A percentile compares a stretch with the other conserved stretches of the same genome.
Evolutionary conservation across 2,113 vertebrate genomes (phyloP).

Genomic region (Seriola dumerili): DNA sequence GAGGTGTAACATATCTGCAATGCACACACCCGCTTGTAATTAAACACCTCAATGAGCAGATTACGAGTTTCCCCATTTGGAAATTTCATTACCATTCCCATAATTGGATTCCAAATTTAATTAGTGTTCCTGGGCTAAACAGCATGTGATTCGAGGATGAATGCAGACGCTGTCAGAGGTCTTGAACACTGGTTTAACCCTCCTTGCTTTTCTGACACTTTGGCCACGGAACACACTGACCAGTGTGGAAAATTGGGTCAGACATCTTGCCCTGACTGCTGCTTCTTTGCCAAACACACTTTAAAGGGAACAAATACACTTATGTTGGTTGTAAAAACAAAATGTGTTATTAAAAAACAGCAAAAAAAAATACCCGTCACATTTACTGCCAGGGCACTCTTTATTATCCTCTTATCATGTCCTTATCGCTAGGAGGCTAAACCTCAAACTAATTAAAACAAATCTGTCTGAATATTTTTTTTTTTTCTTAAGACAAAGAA

Average conservation of each 20-base stretch:
- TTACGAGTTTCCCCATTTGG: slow-evolving; percentile 87
- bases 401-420: neutral
- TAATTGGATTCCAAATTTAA: slow-evolving; percentile 89
- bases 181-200: slow-evolving; percentile 51
- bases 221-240: slow-evolving; percentile 35
- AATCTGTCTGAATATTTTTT: neutral
- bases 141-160: slow-evolving; percentile 79
- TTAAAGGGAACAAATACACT: neutral
- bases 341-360: neutral
- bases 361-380: neutral
- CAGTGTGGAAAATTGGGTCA: neutral
- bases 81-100: slow-evolving; percentile 87
- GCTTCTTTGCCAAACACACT: slow-evolving; percentile 9
- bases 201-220: slow-evolving; percentile 35
- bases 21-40: slow-evolving; percentile 84
- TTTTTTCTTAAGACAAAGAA: neutral
- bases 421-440: neutral
- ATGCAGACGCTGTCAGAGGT: slow-evolving; percentile 69
- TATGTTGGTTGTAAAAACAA: neutral
- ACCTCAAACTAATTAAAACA: slow-evolving; percentile 8
- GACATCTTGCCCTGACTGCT: neutral
- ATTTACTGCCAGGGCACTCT: neutral
- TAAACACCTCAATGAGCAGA: slow-evolving; percentile 89
- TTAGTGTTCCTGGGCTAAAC: slow-evolving; percentile 82
- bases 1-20: slow-evolving; percentile 80